phyloP scores from a whole-genome alignment of 2,797 vertebrate species.

The Esox masquinongy region DNA sequence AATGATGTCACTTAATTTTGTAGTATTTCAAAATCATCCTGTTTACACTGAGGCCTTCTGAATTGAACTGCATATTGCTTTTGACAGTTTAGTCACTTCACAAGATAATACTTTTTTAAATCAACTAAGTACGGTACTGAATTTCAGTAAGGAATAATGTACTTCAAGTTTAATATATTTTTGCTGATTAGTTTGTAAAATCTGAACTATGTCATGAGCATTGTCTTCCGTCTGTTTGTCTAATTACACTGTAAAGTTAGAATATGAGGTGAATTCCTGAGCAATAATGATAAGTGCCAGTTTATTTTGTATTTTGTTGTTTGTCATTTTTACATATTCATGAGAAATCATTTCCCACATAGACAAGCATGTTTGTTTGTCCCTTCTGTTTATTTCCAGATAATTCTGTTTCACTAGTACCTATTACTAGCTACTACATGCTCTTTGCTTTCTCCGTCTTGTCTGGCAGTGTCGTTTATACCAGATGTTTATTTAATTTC shows the following conservation, averaged over 20 bases:
- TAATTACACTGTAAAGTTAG: constrained; percentile 4
- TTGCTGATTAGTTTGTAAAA: not conserved
- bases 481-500: not conserved
- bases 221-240: not conserved
- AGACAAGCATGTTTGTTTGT: constrained; percentile 3
- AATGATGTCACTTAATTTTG: not conserved
- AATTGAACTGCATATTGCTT: not conserved
- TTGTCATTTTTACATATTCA: not conserved
- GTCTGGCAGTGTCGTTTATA: not conserved
- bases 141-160: constrained; percentile 9
- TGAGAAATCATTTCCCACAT: not conserved
- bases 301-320: not conserved
- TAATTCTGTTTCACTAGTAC: not conserved
- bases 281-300: constrained; percentile 4
- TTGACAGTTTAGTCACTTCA: not conserved
- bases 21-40: not conserved
- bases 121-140: not conserved
- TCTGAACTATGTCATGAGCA: not conserved
- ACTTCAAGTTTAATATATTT: not conserved
- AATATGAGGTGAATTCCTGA: not conserved
- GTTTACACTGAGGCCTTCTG: not conserved
- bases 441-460: not conserved
- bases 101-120: not conserved
- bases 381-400: not conserved
- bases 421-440: not conserved